Evolutionary conservation across 1,140 invertebrate genomes (phyloP), one percentile per base, ranked within the genome.

Genomic region (Listronotus bonariensis): DNA sequence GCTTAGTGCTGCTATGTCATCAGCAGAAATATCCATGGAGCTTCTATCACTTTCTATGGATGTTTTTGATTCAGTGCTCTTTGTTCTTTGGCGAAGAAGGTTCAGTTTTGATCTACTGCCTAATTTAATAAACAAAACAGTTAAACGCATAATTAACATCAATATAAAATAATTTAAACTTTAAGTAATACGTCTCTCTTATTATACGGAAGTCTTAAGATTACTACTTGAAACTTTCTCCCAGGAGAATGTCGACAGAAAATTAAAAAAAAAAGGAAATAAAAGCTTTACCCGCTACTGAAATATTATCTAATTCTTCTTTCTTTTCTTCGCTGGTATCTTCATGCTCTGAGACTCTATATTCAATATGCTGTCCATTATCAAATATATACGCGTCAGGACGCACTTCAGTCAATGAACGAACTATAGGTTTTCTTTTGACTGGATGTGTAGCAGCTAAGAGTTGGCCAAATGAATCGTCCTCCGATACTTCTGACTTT

Each of bases 351-450:
- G 79, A 72, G 14, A 79, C 78, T 31, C 83, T 75, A 60, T 83
- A 81, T 68, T 83, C 81, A 67, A 83, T 82, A 67, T 84, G 82
- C 36, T 82, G 78, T 46, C 81, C 81, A 65, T 84, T 83, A 68
- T 84, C 82, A 62, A 83, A 80, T 36, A 83, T 83, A 55, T 82
- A 83, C 15, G 82, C 82, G 54, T 86, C 84, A 11, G 84, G 84
- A 9, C 85, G 77, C 15, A 84, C 86, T 70, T 89, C 88, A 0
- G 87, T 89, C 38, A 88, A 73, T 4, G 87, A 88, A 36, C 87
- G n/a, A 1, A 59, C 56, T 15, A 65, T 65, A 6, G 63, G 43
- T 20, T 65, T 65, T 8, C 40, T 31, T 43, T 65, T 65, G 1
- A n/a, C 31, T n/a, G 63, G 34, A 11, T 58, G 46, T 3, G 12